phyloP scores from a whole-genome alignment of 2,888 invertebrate species.

The Tipula confusa region DNA sequence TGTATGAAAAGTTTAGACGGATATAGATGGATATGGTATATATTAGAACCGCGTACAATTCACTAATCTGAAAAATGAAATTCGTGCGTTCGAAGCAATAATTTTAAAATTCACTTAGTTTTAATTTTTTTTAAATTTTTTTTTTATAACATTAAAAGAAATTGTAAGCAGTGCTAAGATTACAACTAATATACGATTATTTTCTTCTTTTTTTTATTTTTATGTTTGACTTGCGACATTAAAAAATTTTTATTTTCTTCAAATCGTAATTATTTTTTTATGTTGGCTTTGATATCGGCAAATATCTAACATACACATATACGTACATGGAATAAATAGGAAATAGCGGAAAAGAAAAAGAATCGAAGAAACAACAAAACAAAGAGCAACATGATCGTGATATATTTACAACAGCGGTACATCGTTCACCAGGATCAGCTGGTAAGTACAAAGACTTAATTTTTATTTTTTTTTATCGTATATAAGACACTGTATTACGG shows the following conservation, averaged over 20 bases:
- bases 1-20: background rate
- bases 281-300: conserved; percentile 7
- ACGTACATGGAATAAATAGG: conserved; percentile 50
- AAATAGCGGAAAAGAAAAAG: conserved; percentile 58
- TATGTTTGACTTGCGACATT: background rate
- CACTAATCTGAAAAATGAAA: conserved; percentile 25
- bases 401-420: conserved; percentile 39
- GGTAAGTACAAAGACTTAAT: conserved; percentile 50
- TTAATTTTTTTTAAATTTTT: background rate
- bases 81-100: background rate
- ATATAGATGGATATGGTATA: background rate
- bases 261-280: background rate
- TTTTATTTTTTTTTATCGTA: background rate
- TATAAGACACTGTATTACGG: background rate
- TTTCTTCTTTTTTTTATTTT: conserved; percentile 26
- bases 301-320: background rate
- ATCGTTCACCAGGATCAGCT: conserved; percentile 54
- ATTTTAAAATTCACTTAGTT: background rate
- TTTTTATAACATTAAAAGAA: background rate
- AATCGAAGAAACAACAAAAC: conserved; percentile 56
- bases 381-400: conserved; percentile 51
- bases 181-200: conserved; percentile 13
- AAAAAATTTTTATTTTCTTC: background rate
- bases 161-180: background rate
- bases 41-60: background rate